A percentile compares a stretch with the other conserved stretches of the same genome.
These are phyloP conservation scores for Leucoma salicis DNA, from an alignment of 2,888 invertebrate species.

Conservation along the genomic window DNA sequence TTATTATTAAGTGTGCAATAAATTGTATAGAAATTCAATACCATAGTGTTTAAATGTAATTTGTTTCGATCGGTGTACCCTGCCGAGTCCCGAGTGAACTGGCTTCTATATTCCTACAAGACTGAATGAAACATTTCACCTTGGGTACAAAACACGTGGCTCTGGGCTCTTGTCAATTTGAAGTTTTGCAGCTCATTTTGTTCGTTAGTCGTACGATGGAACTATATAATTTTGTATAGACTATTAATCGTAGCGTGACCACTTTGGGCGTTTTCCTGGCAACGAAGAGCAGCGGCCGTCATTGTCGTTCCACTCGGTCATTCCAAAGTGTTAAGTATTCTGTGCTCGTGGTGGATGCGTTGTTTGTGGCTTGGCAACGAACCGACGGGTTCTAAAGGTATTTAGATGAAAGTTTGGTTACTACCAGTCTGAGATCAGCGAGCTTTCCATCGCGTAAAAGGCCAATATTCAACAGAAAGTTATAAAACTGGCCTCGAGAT, in stretches of 20 bases:
- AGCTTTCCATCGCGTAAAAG: conserved; percentile 27
- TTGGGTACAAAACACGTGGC: conserved; percentile 55
- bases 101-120: conserved; percentile 65
- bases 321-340: conserved; percentile 1
- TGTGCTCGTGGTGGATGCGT: neutral
- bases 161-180: conserved; percentile 72
- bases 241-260: conserved; percentile 24
- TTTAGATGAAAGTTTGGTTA: neutral
- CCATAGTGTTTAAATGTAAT: conserved; percentile 59
- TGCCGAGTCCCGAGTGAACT: conserved; percentile 59
- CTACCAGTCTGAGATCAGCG: conserved; percentile 58
- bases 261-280: conserved; percentile 1
- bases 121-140: conserved; percentile 75
- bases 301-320: neutral
- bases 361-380: neutral
- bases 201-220: conserved; percentile 37
- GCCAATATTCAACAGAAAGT: neutral
- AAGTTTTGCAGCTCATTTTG: conserved; percentile 42
- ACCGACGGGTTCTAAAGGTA: neutral
- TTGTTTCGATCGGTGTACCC: conserved; percentile 64
- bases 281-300: neutral
- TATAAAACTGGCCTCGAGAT: conserved; percentile 10
- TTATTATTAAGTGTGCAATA: conserved; percentile 74
- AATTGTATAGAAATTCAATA: conserved; percentile 68
- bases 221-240: conserved; percentile 41